These are phyloP conservation scores for Sphecodes monilicornis DNA, from an alignment of 2,888 invertebrate species.

Conservation along the genomic window DNA sequence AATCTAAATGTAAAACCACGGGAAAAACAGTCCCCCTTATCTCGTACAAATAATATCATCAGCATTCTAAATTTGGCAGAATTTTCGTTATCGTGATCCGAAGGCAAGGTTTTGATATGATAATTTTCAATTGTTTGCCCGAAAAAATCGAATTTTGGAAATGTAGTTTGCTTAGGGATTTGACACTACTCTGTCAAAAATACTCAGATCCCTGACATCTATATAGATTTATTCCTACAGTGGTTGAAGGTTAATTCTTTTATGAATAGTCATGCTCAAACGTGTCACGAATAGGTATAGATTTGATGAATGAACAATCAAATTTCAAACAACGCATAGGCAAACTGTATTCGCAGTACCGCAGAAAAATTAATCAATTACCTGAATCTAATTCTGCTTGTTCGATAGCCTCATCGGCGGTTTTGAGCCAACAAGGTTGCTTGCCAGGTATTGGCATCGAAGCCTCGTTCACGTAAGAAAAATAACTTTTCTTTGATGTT, in stretches of 20 bases:
- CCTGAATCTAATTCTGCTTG: slow-evolving; percentile 90
- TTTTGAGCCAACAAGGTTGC: slow-evolving; percentile 89
- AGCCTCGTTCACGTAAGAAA: slow-evolving; percentile 92
- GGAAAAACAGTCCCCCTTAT: not conserved
- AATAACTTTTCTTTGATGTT: slow-evolving; percentile 78
- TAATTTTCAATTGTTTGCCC: not conserved
- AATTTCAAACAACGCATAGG: not conserved
- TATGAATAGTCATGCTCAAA: not conserved
- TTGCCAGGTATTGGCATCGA: slow-evolving; percentile 91
- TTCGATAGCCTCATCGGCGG: slow-evolving; percentile 92
- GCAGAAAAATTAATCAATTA: slow-evolving; percentile 80
- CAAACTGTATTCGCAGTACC: too few relatives aligned
- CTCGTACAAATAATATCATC: not conserved
- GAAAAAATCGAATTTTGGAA: not conserved
- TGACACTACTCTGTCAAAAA: slow-evolving; percentile 5
- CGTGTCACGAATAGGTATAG: not conserved
- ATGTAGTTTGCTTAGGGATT: not conserved
- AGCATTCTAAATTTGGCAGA: not conserved
- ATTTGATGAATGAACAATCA: not conserved
- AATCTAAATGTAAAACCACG: not conserved
- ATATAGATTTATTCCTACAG: slow-evolving; percentile 1
- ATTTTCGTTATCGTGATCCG: not conserved
- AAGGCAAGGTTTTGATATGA: not conserved
- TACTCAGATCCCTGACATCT: slow-evolving; percentile 9
- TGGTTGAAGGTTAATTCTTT: slow-evolving; percentile 33